Evolutionary conservation across 2,113 vertebrate genomes (phyloP).

Genomic region (Phocoena sinus): DNA sequence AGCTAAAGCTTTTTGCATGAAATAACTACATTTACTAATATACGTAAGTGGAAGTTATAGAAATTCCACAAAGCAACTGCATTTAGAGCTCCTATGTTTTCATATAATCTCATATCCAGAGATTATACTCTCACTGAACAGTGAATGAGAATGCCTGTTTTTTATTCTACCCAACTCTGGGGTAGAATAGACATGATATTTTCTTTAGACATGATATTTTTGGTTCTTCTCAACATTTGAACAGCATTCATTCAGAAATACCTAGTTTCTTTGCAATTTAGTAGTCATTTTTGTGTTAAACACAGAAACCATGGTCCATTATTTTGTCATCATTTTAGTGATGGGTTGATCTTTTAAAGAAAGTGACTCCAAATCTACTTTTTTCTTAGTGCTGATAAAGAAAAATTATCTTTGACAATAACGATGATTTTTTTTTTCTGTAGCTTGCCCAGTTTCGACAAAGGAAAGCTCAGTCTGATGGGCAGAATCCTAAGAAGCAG

Average conservation of each 20-base stretch:
- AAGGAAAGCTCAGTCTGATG: constrained; percentile 90
- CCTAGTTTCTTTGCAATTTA: not conserved
- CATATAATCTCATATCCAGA: not conserved
- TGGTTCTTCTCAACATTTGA: not conserved
- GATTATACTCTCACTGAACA: not conserved
- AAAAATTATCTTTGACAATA: not conserved
- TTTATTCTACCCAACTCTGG: not conserved
- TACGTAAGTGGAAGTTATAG: not conserved
- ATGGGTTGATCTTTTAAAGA: constrained; percentile 48
- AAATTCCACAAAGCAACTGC: not conserved
- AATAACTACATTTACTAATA: not conserved
- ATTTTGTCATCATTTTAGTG: constrained; percentile 29
- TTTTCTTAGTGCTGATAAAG: not conserved
- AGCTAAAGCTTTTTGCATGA: not conserved
- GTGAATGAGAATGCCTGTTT: not conserved
- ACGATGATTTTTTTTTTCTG: constrained; percentile 14
- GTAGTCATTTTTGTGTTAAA: not conserved
- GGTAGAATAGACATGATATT: too few species aligned
- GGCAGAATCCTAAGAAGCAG: constrained; percentile 88
- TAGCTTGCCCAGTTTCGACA: constrained; percentile 96
- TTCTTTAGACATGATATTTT: constrained; percentile 4
- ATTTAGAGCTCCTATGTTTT: not conserved
- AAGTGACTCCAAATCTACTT: not conserved
- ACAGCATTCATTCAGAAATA: not conserved
- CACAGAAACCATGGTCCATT: not conserved